These are phyloP conservation scores for Oceanodroma leucorhoa DNA, from an alignment of 2,797 vertebrate genomes.

Conservation along the genomic window DNA sequence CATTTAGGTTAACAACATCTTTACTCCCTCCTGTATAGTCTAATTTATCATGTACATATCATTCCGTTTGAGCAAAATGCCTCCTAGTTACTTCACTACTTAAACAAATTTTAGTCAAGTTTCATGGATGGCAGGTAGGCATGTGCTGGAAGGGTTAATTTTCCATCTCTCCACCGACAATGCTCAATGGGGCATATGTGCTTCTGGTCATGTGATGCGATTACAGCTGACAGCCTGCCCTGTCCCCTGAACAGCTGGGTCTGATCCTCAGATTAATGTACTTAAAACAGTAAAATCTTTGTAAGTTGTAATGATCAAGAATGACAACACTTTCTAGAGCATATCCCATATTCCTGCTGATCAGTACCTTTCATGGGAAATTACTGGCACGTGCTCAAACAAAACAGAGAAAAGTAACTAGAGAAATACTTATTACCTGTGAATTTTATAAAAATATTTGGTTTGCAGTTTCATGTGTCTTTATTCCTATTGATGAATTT, in stretches of 20 bases:
- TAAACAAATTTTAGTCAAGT: neutral
- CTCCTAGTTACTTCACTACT: neutral
- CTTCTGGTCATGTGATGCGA: constrained; percentile 54
- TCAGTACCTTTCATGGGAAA: neutral
- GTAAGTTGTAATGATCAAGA: constrained; percentile 24
- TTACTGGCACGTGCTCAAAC: neutral
- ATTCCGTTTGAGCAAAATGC: neutral
- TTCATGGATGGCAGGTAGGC: neutral
- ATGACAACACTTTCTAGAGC: constrained; percentile 26
- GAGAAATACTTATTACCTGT: neutral
- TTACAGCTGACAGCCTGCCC: constrained; percentile 55
- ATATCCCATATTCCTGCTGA: neutral
- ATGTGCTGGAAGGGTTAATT: constrained; percentile 40
- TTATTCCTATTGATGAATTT: constrained; percentile 42
- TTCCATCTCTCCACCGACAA: neutral
- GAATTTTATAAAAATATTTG: neutral
- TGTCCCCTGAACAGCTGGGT: constrained; percentile 48
- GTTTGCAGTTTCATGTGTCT: neutral
- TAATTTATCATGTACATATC: neutral
- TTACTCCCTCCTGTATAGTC: neutral
- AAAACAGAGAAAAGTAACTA: neutral
- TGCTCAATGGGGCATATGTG: constrained; percentile 32
- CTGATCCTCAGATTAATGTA: constrained; percentile 41
- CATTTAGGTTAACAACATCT: neutral
- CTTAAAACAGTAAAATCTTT: constrained; percentile 35